Percentiles rank a stretch among this genome's conserved stretches.
Evolutionary conservation across 1,140 invertebrate species (phyloP).

Genomic region (Achatina immaculata): DNA sequence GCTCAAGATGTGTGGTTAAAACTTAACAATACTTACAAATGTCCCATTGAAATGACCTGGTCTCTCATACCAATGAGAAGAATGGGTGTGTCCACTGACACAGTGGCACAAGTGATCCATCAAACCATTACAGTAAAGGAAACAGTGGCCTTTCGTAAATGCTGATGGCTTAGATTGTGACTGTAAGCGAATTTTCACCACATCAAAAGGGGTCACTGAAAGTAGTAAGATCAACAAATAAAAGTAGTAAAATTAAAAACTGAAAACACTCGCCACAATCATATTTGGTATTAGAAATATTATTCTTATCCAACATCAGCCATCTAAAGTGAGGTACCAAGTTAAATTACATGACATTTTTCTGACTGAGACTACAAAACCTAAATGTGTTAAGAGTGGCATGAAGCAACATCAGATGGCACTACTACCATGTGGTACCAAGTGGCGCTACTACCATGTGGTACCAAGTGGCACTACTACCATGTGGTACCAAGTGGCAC

Average conservation of each 20-base stretch:
- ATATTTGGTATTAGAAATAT: too few species aligned
- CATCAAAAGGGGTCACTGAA: conserved; percentile 97
- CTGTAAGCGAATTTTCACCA: conserved; percentile 97
- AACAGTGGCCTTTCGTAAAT: conserved; percentile 87
- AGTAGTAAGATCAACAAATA: conserved; percentile 79
- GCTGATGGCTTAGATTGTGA: conserved; percentile 86
- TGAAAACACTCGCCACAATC: neutral
- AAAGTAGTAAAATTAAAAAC: conserved; percentile 73
- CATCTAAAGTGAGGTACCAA: too few species aligned
- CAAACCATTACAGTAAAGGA: conserved; percentile 97
- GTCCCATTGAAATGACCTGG: conserved; percentile 90
- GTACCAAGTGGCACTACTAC: too few species aligned
- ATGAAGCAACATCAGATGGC: too few species aligned
- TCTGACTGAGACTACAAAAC: too few species aligned
- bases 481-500: too few species aligned
- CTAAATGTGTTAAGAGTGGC: too few species aligned
- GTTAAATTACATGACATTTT: too few species aligned
- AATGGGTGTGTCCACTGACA: conserved; percentile 69
- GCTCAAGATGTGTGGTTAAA: too few species aligned
- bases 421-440: too few species aligned
- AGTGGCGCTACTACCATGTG: too few species aligned
- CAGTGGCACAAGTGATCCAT: conserved; percentile 99
- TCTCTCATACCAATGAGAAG: conserved; percentile 70
- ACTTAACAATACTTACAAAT: conserved; percentile 84
- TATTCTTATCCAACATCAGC: too few species aligned